Conservation (phyloP, 2,113 vertebrate species). For the Naja naja region DNA sequence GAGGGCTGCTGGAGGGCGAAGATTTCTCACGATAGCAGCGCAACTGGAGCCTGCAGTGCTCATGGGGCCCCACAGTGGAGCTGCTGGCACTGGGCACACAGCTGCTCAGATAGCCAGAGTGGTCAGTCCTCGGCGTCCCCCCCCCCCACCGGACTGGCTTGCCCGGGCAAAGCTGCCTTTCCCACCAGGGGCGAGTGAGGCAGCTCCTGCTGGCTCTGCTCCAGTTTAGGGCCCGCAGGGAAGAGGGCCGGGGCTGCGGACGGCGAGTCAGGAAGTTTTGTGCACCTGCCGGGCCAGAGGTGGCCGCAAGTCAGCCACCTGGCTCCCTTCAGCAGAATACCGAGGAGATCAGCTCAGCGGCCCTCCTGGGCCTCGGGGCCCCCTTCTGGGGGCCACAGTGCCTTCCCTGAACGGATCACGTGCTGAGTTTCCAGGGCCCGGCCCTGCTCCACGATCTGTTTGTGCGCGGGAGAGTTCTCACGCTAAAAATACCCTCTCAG, state of each 20-base stretch:
- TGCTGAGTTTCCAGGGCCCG: constrained; percentile 21
- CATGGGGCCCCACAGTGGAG: constrained; percentile 40
- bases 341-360: not conserved
- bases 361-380: not conserved
- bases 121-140: constrained; percentile 19
- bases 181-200: no score
- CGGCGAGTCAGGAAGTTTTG: not conserved
- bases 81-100: constrained; percentile 52
- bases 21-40: constrained; percentile 64
- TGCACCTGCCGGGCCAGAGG: not conserved
- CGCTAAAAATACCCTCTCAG: constrained; percentile 68
- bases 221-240: not conserved
- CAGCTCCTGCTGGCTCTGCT: not conserved
- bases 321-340: not conserved
- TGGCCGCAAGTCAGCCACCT: not conserved
- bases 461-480: constrained; percentile 64
- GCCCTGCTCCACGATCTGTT: constrained; percentile 28
- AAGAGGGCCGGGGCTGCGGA: not conserved
- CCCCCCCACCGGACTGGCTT: not conserved
- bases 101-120: constrained; percentile 61
- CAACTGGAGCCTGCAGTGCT: constrained; percentile 58
- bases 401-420: constrained; percentile 21
- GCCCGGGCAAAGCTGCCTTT: not conserved
- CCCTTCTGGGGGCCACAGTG: not conserved
- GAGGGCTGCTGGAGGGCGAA: constrained; percentile 56